phyloP scores from a whole-genome alignment of 2,113 vertebrate genomes.

The Myrmophylax atrothorax region DNA sequence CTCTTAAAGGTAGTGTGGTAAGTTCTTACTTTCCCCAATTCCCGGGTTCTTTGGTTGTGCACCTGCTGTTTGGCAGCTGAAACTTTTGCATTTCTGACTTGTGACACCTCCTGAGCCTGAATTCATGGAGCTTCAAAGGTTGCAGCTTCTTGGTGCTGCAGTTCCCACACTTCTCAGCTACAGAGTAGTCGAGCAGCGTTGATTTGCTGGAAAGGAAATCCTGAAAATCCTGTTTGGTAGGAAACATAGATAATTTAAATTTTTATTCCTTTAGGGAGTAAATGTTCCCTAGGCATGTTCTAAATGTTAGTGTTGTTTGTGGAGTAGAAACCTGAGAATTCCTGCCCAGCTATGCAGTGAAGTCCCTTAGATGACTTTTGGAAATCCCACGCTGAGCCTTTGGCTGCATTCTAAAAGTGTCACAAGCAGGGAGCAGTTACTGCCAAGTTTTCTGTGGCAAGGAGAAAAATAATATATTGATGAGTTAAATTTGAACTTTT shows the following conservation, averaged over 20 bases:
- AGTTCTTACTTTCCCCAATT: not conserved
- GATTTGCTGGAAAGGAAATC: constrained; percentile 1
- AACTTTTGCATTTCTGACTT: not conserved
- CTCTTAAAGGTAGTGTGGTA: not conserved
- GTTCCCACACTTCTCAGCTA: not conserved
- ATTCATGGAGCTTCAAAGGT: not conserved
- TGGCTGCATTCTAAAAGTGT: not conserved
- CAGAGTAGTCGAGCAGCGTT: not conserved
- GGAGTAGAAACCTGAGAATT: not conserved
- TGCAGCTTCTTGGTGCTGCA: not conserved
- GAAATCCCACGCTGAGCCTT: not conserved
- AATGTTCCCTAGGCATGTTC: not conserved
- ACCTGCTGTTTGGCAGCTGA: not conserved
- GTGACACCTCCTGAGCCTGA: not conserved
- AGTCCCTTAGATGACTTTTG: constrained; percentile 8
- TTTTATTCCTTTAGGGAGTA: constrained; percentile 1
- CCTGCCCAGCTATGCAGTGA: not conserved
- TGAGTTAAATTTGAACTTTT: constrained; percentile 25
- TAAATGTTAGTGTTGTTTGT: not conserved
- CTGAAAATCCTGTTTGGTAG: constrained; percentile 37
- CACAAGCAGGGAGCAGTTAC: not conserved
- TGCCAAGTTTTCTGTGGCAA: not conserved
- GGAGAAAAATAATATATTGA: not conserved
- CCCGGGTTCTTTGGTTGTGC: not conserved
- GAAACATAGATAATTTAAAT: constrained; percentile 11